Conservation (phyloP, 2,113 vertebrate species). For the Australoheros scitulus region DNA sequence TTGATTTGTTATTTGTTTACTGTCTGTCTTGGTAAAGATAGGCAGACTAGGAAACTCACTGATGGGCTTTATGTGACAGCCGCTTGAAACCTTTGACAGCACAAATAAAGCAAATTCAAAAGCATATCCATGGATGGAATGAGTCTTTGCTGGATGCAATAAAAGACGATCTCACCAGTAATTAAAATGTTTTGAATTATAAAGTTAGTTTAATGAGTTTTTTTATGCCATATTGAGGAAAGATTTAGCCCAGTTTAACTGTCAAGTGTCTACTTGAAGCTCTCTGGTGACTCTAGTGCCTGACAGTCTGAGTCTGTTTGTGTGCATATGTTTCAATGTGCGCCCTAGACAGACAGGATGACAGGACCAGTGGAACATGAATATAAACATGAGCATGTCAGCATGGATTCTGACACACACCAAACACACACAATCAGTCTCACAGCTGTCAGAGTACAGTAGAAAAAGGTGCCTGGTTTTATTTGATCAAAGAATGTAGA, state of each 20-base stretch:
- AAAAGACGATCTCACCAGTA: not conserved
- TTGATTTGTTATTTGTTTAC: constrained; percentile 10
- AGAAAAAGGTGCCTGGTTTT: not conserved
- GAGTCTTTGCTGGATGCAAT: not conserved
- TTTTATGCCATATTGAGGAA: not conserved
- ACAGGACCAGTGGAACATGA: constrained; percentile 28
- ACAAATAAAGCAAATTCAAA: constrained; percentile 1
- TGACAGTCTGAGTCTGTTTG: constrained; percentile 8
- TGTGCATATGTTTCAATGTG: constrained; percentile 4
- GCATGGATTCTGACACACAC: constrained; percentile 7
- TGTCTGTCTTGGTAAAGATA: constrained; percentile 6
- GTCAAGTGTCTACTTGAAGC: constrained; percentile 7
- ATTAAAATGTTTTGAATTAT: constrained; percentile 1
- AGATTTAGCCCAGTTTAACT: not conserved
- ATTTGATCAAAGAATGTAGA: not conserved
- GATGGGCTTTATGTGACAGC: not conserved
- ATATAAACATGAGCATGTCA: constrained; percentile 42
- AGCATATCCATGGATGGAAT: not conserved
- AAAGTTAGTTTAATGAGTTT: not conserved
- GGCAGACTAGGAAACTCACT: not conserved
- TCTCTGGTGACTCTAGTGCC: constrained; percentile 11
- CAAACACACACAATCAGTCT: constrained; percentile 24
- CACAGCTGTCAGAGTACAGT: constrained; percentile 14
- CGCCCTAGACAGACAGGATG: constrained; percentile 14
- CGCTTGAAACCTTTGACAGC: not conserved